Conservation (phyloP, 2,797 vertebrate species). For the Hybognathus amarus region DNA sequence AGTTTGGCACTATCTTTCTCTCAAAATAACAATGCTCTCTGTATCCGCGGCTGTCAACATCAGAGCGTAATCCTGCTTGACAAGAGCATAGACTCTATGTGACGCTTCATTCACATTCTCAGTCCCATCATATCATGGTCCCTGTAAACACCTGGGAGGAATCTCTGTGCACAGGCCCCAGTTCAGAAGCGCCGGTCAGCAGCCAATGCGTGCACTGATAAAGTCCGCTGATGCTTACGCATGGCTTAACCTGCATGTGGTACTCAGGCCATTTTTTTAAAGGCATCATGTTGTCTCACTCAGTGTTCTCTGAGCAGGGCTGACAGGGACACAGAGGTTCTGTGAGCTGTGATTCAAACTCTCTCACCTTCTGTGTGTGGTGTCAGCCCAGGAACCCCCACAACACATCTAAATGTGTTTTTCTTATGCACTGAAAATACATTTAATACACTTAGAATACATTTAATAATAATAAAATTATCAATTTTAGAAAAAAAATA, state of each 20-base stretch:
- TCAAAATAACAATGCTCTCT: constrained; percentile 32
- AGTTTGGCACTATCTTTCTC: constrained; percentile 30
- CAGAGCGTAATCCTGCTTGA: constrained; percentile 44
- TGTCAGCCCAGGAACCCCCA: neutral
- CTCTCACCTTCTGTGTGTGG: constrained; percentile 29
- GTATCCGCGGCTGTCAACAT: constrained; percentile 44
- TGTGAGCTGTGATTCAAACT: constrained; percentile 36
- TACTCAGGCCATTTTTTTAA: constrained; percentile 16
- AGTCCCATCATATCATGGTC: constrained; percentile 47
- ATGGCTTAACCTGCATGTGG: constrained; percentile 38
- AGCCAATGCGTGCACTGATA: constrained; percentile 3
- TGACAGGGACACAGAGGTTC: constrained; percentile 41
- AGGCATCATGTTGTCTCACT: constrained; percentile 44
- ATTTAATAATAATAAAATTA: neutral
- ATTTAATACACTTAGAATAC: neutral
- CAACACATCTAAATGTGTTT: neutral
- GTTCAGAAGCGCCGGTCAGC: constrained; percentile 18
- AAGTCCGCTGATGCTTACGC: constrained; percentile 30
- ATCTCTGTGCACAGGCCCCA: constrained; percentile 10
- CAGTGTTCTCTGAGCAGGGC: constrained; percentile 13
- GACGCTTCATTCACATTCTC: constrained; percentile 52
- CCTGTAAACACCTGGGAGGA: constrained; percentile 46
- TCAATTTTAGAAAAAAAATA: too few relatives aligned
- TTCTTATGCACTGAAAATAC: neutral
- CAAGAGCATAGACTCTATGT: constrained; percentile 43